Percentiles rank a stretch among this genome's conserved stretches.
phyloP scores from a whole-genome alignment of 2,113 vertebrate species.

The Gallinago jamesoni region DNA sequence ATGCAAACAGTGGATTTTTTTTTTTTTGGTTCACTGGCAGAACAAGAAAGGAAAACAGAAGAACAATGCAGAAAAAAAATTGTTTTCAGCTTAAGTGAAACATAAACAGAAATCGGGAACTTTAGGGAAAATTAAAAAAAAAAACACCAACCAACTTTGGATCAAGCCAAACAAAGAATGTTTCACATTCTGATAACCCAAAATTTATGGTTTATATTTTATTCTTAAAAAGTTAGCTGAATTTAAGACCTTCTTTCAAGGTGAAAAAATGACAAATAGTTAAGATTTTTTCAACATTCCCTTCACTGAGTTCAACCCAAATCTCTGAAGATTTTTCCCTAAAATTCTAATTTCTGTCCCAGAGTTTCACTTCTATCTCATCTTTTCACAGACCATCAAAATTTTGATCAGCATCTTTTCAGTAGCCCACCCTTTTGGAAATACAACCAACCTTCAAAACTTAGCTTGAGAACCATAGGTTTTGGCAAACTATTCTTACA shows the following conservation, averaged over 20 bases:
- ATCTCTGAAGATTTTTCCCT: background rate
- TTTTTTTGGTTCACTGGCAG: background rate
- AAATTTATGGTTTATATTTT: background rate
- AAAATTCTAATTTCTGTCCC: background rate
- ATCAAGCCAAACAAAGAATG: background rate
- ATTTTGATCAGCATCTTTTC: background rate
- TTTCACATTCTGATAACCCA: background rate
- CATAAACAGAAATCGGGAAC: background rate
- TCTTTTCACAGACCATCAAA: background rate
- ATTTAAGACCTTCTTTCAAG: background rate
- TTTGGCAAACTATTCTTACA: background rate
- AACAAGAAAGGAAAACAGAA: background rate
- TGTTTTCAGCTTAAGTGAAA: background rate
- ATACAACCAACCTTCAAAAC: background rate
- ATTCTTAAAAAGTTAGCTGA: background rate
- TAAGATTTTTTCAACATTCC: background rate
- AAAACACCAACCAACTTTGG: background rate
- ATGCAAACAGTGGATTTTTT: background rate
- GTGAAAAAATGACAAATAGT: background rate
- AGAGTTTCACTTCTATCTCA: background rate
- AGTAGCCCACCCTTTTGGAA: background rate
- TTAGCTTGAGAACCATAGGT: background rate
- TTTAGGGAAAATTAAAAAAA: background rate
- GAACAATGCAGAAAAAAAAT: background rate
- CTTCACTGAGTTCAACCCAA: background rate